phyloP scores from a whole-genome alignment of 2,888 invertebrate species.

The Lasius platythorax region DNA sequence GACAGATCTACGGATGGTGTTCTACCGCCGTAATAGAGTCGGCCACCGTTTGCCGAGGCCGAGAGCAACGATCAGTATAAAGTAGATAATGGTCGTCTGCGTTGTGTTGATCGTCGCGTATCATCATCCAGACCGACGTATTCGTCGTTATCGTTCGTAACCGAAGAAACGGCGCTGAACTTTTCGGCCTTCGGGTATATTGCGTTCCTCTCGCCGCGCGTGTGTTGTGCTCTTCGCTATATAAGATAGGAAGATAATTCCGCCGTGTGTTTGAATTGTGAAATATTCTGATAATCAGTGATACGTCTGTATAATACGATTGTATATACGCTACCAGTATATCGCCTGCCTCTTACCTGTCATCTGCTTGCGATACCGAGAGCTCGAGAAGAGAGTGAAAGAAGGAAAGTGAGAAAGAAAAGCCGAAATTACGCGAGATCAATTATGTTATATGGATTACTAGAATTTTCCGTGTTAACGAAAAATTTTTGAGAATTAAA shows the following conservation, averaged over 20 bases:
- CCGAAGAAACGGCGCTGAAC: constrained; percentile 21
- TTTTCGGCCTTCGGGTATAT: constrained; percentile 34
- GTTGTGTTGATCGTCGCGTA: constrained; percentile 58
- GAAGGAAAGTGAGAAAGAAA: neutral
- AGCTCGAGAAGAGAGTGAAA: neutral
- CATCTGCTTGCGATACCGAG: neutral
- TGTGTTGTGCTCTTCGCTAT: neutral
- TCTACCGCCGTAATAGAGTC: neutral
- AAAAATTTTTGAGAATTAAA: neutral
- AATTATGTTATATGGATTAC: neutral
- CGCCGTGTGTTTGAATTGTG: neutral
- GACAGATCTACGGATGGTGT: neutral
- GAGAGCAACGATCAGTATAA: constrained; percentile 42
- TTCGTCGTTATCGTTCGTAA: constrained; percentile 37
- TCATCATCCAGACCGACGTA: constrained; percentile 23
- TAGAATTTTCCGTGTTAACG: neutral
- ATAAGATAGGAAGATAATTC: constrained; percentile 11
- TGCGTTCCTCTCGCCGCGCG: neutral
- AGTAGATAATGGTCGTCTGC: constrained; percentile 72
- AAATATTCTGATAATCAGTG: constrained; percentile 22
- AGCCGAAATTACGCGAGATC: neutral
- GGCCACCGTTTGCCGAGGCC: no score
- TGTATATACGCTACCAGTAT: neutral
- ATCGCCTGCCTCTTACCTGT: neutral
- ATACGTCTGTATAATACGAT: neutral